Evolutionary conservation across 2,797 vertebrate genomes (phyloP).

Genomic region (Oreonectes daqikongensis): DNA sequence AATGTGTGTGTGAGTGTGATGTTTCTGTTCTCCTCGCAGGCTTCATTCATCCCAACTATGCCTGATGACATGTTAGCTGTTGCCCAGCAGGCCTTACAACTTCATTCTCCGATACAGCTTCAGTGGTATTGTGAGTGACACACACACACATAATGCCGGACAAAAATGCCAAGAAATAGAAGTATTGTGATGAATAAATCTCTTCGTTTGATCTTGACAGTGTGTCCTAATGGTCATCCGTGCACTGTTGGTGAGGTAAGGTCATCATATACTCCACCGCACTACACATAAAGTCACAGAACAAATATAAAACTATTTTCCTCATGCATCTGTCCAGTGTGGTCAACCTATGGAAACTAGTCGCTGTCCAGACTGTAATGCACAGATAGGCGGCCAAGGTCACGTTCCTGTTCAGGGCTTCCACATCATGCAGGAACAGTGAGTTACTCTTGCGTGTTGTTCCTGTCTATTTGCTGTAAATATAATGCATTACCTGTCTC

Average conservation of each 20-base stretch:
- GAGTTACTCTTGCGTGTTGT: conserved; percentile 41
- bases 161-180: no score
- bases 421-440: background rate
- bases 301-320: no score
- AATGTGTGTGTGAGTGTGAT: background rate
- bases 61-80: conserved; percentile 85
- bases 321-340: conserved; percentile 75
- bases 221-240: conserved; percentile 86
- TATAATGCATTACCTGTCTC: no score
- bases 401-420: conserved; percentile 71
- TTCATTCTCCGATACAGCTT: background rate
- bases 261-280: background rate
- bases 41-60: conserved; percentile 91
- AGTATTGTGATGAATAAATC: no score
- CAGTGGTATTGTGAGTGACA: conserved; percentile 91
- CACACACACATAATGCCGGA: no score
- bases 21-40: conserved; percentile 67
- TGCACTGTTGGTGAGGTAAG: conserved; percentile 91
- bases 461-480: no score
- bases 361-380: conserved; percentile 79
- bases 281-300: no score
- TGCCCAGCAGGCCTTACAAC: conserved; percentile 72
- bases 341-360: conserved; percentile 78
- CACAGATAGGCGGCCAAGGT: conserved; percentile 74
- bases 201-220: conserved; percentile 67